phyloP scores from a whole-genome alignment of 2,797 vertebrate species.

The Enoplosus armatus region DNA sequence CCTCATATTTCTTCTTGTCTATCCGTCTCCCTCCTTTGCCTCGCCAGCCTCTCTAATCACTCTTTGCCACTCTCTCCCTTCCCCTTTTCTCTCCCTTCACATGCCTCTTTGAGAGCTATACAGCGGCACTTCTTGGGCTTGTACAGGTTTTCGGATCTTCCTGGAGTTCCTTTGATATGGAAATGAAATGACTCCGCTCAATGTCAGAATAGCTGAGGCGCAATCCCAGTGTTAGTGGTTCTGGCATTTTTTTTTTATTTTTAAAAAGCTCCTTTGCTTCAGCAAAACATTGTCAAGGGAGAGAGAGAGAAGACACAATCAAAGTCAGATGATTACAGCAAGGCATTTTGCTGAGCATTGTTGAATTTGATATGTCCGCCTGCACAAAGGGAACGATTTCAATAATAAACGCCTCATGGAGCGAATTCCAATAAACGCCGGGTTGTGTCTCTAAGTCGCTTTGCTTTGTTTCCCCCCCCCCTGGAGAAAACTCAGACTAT shows the following conservation, averaged over 20 bases:
- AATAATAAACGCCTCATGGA: conserved; percentile 22
- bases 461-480: conserved; percentile 32
- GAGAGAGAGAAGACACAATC: conserved; percentile 36
- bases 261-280: conserved; percentile 14
- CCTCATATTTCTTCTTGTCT: conserved; percentile 43
- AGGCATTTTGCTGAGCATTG: conserved; percentile 56
- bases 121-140: conserved; percentile 7
- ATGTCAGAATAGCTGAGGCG: conserved; percentile 63
- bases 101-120: conserved; percentile 30
- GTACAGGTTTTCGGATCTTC: conserved; percentile 57
- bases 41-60: conserved; percentile 57
- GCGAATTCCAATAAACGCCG: conserved; percentile 26
- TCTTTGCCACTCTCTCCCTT: conserved; percentile 24
- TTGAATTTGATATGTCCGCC: conserved; percentile 64
- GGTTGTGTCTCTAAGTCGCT: conserved; percentile 21
- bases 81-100: conserved; percentile 14
- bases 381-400: conserved; percentile 49
- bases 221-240: conserved; percentile 51
- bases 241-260: background rate
- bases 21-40: conserved; percentile 6
- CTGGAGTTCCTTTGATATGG: conserved; percentile 76
- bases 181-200: conserved; percentile 71
- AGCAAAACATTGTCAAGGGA: conserved; percentile 50
- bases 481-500: conserved; percentile 30
- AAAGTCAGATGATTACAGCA: conserved; percentile 41